Evolutionary conservation across 1,140 invertebrate species (phyloP).

Genomic region (Trinorchestia longiramus): DNA sequence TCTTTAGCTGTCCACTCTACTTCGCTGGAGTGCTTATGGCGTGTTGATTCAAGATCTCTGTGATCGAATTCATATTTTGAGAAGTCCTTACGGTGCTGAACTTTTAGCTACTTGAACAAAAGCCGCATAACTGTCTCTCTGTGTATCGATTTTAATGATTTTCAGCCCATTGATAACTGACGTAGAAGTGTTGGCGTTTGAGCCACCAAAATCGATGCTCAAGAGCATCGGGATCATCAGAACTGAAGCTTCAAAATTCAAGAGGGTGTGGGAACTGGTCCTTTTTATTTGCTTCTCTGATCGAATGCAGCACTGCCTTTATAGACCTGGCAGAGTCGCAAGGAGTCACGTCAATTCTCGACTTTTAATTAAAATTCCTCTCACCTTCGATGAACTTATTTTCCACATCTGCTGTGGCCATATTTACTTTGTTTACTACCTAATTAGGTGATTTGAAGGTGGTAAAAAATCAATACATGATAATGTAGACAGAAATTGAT

Average conservation of each 20-base stretch:
- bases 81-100: constrained; percentile 39
- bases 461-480: no score
- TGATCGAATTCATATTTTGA: constrained; percentile 54
- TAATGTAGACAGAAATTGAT: no score
- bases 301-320: background rate
- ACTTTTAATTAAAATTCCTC: background rate
- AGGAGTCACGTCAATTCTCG: background rate
- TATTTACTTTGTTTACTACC: no score
- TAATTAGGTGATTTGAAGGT: no score
- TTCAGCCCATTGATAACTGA: constrained; percentile 43
- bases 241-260: constrained; percentile 34
- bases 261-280: constrained; percentile 38
- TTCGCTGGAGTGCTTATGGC: background rate
- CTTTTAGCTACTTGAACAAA: constrained; percentile 36
- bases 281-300: background rate
- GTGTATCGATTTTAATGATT: constrained; percentile 53
- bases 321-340: background rate
- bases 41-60: constrained; percentile 38
- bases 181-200: constrained; percentile 52
- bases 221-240: constrained; percentile 4
- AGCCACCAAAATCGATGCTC: constrained; percentile 29
- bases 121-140: constrained; percentile 46
- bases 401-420: no score
- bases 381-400: no score
- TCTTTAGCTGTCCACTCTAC: constrained; percentile 41